Base-by-base conservation (phyloP, 1,140 invertebrate genomes). In the Leptoteleia sp. region DNA sequence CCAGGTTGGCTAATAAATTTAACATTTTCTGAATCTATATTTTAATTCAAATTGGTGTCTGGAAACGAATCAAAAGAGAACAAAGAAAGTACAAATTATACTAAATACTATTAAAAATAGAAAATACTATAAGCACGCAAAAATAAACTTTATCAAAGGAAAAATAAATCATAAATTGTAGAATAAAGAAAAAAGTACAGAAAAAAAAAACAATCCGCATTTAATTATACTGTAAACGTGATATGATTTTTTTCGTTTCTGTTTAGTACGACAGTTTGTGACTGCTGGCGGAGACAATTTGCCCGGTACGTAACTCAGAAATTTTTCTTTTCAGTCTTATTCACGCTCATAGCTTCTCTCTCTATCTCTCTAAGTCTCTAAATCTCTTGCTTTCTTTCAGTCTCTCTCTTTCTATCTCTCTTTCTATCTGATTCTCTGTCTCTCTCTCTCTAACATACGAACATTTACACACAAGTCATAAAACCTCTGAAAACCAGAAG, bases 241-340 rank as follows among this genome's bases (percentile, higher is more conserved):
- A 88, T 87, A 89, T 89, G 86, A 87, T 88, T 89, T 89, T 86
- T 88, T 88, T 87, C 91, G 90, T 92, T 90, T 92, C 88, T 92
- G 91, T 91, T 91, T 92, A 93, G 92, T 93, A 91, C 92, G 92
- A 92, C 92, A 92, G 89, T 93, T 92, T 92, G 91, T 92, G 91
- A 92, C 91, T 91, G 91, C 92, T 90, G 91, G 91, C 88, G 92
- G 91, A 91, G 92, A 92, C 90, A 92, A 92, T 92, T 91, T 92
- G 88, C 91, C 92, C 91, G 92, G 92, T 93, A 93, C 90, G 92
- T 93, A 92, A 89, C 83, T 88, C 87, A 88, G 85, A 70, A 85
- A 80, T 85, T 87, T 85, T 87, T 87, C 82, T 88, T 88, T 86
- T 85, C 79, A 84, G 82, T 84, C 82, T 84, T 85, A 79, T 68